Evolutionary conservation across 1,140 invertebrate genomes (phyloP), one percentile per base, ranked within the genome.

Genomic region (Adoxophyes honmai): DNA sequence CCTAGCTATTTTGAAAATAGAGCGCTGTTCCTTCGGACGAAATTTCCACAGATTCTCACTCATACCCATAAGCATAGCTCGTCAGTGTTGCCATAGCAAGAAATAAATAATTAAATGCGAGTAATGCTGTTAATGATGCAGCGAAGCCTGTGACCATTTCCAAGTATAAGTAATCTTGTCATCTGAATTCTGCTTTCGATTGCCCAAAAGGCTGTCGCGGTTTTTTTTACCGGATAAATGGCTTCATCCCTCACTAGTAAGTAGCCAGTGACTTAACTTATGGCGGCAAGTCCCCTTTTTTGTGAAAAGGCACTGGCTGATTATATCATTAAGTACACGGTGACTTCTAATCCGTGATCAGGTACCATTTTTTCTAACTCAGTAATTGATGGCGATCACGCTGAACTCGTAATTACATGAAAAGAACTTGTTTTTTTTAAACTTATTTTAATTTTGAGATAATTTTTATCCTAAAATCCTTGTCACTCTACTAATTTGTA

Each of bases 121-220:
- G 61, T 77, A 79, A 81, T 80, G 73, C 60, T 68, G 79, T 86
- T 85, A 85, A 87, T 84, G 81, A 84, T 75, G 73, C 67, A 70
- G 69, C 72, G 73, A 70, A 75, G 62, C 65, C 70, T 70, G 68
- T 64, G 64, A 62, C 64, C 60, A 81, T 85, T 87, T 87, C 82
- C 82, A 81, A 83, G 84, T 86, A 87, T 80, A 83, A 80, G 72
- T 76, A 75, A 84, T 81, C 65, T 73, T 56, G 60, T 52, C 73
- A 76, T 76, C 74, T 70, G 76, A 78, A 86, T 83, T 82, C 76
- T 77, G 71, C 28, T 60, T 72, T 65, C 75, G 76, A 80, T 75
- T 78, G 72, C 60, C 57, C 66, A 72, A 72, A 75, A 75, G 63
- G 72, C 66, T 57, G 51, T 34, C 55, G 68, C 62, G 65, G 57